Percentiles rank a stretch among this genome's conserved stretches.
Evolutionary conservation across 2,888 invertebrate genomes (phyloP).

Genomic region (Ormyrus pomaceus): DNA sequence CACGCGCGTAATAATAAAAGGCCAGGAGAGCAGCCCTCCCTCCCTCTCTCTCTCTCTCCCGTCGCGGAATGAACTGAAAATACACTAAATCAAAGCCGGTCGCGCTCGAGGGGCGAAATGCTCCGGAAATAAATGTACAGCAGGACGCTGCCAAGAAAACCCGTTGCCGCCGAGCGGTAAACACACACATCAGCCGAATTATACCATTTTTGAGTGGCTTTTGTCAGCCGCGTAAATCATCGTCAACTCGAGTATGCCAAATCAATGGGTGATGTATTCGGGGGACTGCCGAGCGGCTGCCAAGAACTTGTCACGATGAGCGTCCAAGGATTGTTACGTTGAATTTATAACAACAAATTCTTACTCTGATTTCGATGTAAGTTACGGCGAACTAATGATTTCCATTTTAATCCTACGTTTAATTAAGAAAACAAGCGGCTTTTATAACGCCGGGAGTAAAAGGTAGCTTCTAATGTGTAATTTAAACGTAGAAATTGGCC

Average conservation of each 20-base stretch:
- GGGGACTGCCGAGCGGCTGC: neutral
- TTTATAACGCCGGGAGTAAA: neutral
- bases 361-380: neutral
- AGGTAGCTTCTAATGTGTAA: neutral
- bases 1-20: neutral
- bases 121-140: conserved; percentile 8
- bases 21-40: neutral
- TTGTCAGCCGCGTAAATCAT: conserved; percentile 19
- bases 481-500: neutral
- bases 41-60: no score
- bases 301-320: conserved; percentile 15
- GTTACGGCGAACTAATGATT: conserved; percentile 11
- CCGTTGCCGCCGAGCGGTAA: conserved; percentile 16
- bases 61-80: neutral
- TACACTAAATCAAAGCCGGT: no score
- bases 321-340: conserved; percentile 32
- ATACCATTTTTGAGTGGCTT: conserved; percentile 17
- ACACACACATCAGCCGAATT: conserved; percentile 17
- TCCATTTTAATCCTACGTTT: conserved; percentile 18
- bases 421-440: conserved; percentile 24
- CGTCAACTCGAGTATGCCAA: neutral
- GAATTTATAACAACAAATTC: conserved; percentile 30
- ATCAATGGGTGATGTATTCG: conserved; percentile 14
- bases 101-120: neutral
- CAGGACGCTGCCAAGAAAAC: conserved; percentile 21